Evolutionary conservation across 1,140 invertebrate species (phyloP).

Genomic region (Pectinophora gossypiella): DNA sequence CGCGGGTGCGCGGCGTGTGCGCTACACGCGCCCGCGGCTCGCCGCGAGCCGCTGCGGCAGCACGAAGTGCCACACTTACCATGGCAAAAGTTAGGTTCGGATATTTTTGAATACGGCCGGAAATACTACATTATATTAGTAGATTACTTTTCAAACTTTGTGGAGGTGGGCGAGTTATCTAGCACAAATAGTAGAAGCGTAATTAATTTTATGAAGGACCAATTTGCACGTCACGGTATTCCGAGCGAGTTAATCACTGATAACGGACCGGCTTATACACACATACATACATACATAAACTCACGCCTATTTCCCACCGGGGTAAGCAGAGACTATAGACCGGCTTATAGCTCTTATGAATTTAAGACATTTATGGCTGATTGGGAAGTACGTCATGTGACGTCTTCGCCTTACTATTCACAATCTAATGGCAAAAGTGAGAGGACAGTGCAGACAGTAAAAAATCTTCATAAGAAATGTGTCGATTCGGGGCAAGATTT

Average conservation of each 20-base stretch:
- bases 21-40: slow-evolving; percentile 9
- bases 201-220: slow-evolving; percentile 19
- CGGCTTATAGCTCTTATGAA: too few species aligned
- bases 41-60: slow-evolving; percentile 30
- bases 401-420: too few species aligned
- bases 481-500: too few species aligned
- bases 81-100: slow-evolving; percentile 39
- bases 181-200: slow-evolving; percentile 7
- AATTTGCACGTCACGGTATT: slow-evolving; percentile 55
- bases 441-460: too few species aligned
- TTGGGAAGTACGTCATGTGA: too few species aligned
- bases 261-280: slow-evolving; percentile 47
- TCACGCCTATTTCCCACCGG: too few species aligned
- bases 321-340: too few species aligned
- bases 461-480: too few species aligned
- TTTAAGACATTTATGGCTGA: too few species aligned
- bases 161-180: slow-evolving; percentile 18
- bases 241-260: slow-evolving; percentile 50
- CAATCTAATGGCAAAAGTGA: too few species aligned
- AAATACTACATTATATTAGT: slow-evolving; percentile 27
- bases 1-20: slow-evolving; percentile 24
- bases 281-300: too few species aligned
- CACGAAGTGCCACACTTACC: slow-evolving; percentile 26
- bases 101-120: slow-evolving; percentile 33
- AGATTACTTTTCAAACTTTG: slow-evolving; percentile 31